A percentile compares a stretch with the other conserved stretches of the same genome.
These are phyloP conservation scores for Scopus umbretta DNA, from an alignment of 2,113 vertebrate species.

Conservation along the genomic window DNA sequence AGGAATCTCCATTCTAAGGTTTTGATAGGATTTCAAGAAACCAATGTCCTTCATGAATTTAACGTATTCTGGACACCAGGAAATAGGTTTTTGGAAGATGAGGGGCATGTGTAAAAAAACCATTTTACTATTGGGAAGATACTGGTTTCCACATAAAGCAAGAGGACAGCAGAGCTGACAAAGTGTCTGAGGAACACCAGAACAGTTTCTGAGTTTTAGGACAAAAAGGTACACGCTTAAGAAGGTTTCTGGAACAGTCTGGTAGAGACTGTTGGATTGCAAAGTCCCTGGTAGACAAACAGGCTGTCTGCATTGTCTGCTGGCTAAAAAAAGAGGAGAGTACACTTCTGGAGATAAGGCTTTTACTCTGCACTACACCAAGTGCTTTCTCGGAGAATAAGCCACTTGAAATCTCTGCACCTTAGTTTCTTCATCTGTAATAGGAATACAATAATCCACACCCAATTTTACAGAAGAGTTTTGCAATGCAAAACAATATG, in stretches of 20 bases:
- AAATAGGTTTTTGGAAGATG: neutral
- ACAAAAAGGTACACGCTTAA: neutral
- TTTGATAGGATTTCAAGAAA: slow-evolving; percentile 3
- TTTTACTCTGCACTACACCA: neutral
- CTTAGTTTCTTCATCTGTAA: neutral
- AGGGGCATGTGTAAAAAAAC: neutral
- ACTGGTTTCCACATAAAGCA: neutral
- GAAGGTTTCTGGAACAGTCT: neutral
- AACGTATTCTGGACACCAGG: neutral
- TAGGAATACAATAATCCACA: neutral
- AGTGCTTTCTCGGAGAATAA: neutral
- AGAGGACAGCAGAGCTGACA: neutral
- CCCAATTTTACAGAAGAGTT: neutral
- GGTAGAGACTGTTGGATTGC: neutral
- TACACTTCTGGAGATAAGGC: neutral
- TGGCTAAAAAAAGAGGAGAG: neutral
- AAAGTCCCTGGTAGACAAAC: neutral
- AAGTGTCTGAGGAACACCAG: neutral
- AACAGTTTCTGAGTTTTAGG: neutral
- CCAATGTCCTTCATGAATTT: neutral
- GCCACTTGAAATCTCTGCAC: neutral
- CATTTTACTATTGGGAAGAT: neutral
- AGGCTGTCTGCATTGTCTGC: neutral
- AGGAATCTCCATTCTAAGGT: neutral
- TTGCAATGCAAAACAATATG: neutral